Conservation (phyloP, 2,888 invertebrate genomes). For the Heteromurus nitidus region DNA sequence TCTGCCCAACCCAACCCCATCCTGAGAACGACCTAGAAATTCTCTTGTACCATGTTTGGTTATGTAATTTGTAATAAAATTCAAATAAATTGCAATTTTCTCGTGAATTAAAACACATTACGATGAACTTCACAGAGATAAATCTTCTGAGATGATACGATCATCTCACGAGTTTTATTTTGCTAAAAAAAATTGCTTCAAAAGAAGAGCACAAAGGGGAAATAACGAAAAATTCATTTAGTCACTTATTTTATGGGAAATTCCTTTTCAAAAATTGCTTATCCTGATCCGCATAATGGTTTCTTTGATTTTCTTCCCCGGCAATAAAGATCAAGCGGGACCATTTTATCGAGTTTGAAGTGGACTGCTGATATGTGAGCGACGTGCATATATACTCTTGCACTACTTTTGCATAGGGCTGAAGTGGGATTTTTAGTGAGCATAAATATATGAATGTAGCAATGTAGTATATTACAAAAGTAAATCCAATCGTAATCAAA, state of each 20-base stretch:
- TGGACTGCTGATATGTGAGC: too few relatives aligned
- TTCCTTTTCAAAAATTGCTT: constrained; percentile 9
- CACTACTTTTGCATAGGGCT: too few relatives aligned
- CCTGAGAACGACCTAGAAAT: constrained; percentile 27
- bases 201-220: neutral
- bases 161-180: neutral
- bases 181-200: too few relatives aligned
- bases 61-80: constrained; percentile 49
- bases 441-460: too few relatives aligned
- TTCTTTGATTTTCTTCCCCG: constrained; percentile 21
- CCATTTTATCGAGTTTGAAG: neutral
- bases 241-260: constrained; percentile 20
- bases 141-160: constrained; percentile 8
- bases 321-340: constrained; percentile 28
- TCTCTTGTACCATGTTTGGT: constrained; percentile 33
- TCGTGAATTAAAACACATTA: constrained; percentile 31
- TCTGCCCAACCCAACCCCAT: constrained; percentile 26
- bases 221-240: constrained; percentile 29
- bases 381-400: too few relatives aligned
- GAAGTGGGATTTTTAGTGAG: too few relatives aligned
- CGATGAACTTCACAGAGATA: constrained; percentile 14
- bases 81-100: constrained; percentile 33
- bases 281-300: constrained; percentile 22
- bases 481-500: too few relatives aligned
- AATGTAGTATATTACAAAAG: too few relatives aligned